Evolutionary conservation across 2,888 invertebrate species (phyloP), one percentile per base, ranked within the genome.

Genomic region (Ophion ventricosus): DNA sequence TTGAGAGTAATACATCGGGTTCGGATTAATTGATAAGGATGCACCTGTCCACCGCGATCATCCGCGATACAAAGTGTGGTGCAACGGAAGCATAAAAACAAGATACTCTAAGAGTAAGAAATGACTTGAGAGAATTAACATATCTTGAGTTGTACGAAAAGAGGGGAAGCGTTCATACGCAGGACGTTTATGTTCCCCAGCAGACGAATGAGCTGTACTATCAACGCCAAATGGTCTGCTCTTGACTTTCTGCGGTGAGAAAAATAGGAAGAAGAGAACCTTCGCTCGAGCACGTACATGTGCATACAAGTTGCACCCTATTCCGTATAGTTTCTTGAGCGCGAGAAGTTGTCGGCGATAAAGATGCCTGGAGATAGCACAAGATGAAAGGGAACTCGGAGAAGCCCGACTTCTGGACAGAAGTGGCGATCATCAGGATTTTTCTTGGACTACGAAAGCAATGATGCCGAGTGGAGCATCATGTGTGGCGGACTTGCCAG

Each of bases 361-460:
- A 84, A 84, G 82, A 72, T 80, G 70, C 75, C 76, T 61, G 82
- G 56, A 84, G 84, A 75, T 80, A 81, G 81, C 75, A 57, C 79
- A 79, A 87, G 86, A 87, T 87, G 87, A 87, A 87, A 87, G 87
- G 86, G 83, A 87, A 87, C 73, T 83, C 80, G 83, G 14, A 23
- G 61, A 23, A 59, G 70, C 63, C 78, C 81, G 84, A 72, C 75
- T 78, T 72, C 63, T 80, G 72, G 74, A 76, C 75, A 73, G 67
- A 75, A 59, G 70, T 72, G 75, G 61, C 75, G 72, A 82, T 75
- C 81, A 75, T 67, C 67, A 56, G 76, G 80, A 67, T 83, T 85
- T 81, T 78, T 69, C 59, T 70, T 84, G 66, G 25, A 82, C 64
- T 67, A 26, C 23, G 63, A 66, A 57, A 66, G 74, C 76, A 82